Conservation (phyloP, 2,888 invertebrate genomes). For the Amphipyra berbera region DNA sequence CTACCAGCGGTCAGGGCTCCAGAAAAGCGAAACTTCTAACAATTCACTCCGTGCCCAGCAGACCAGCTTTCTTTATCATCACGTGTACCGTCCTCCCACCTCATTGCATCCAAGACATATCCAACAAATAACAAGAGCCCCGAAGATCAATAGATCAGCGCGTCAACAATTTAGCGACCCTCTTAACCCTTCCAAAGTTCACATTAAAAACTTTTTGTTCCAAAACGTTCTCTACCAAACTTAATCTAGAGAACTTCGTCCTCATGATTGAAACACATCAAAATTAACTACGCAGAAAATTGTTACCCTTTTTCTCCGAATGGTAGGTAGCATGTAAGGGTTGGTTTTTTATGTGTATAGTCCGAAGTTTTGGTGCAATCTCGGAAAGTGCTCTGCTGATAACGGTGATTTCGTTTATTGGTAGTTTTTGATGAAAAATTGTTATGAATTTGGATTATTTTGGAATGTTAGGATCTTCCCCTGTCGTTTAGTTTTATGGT, state of each 20-base stretch:
- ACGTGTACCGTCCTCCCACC: no score
- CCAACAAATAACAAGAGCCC: no score
- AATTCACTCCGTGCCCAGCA: no score
- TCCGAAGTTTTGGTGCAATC: slow-evolving; percentile 50
- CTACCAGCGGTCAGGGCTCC: no score
- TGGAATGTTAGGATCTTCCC: background rate
- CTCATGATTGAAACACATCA: slow-evolving; percentile 44
- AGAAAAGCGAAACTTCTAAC: no score
- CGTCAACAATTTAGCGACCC: no score
- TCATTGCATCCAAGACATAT: no score
- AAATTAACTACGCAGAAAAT: slow-evolving; percentile 57
- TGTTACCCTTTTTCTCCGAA: slow-evolving; percentile 50
- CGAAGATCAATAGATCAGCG: no score
- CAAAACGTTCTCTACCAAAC: slow-evolving; percentile 22
- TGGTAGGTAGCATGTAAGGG: slow-evolving; percentile 34
- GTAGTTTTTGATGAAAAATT: slow-evolving; percentile 24
- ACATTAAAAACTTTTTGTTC: background rate
- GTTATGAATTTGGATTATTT: slow-evolving; percentile 17
- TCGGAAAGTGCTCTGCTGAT: slow-evolving; percentile 51
- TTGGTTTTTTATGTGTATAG: slow-evolving; percentile 44
- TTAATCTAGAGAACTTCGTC: slow-evolving; percentile 17
- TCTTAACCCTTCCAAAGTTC: no score
- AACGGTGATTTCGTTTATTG: slow-evolving; percentile 30
- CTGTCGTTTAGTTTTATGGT: slow-evolving; percentile 10
- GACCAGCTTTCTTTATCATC: no score